Percentiles rank a stretch among this genome's conserved stretches.
Evolutionary conservation across 2,797 vertebrate species (phyloP).

Genomic region (Halcyon badia): DNA sequence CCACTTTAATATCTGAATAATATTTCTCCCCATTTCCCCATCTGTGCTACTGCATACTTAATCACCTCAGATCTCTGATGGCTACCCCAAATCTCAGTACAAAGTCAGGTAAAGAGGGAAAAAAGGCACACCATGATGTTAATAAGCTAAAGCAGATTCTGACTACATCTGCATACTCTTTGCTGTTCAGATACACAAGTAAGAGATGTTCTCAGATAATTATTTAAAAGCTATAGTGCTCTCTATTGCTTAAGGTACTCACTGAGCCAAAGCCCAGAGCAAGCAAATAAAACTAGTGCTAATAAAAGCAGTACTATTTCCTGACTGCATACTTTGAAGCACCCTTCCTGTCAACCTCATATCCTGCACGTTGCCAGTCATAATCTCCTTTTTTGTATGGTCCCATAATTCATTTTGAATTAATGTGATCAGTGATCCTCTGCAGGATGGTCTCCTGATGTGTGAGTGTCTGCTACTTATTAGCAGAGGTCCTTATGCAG

Average conservation of each 20-base stretch:
- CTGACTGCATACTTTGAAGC: background rate
- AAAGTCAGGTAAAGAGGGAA: constrained; percentile 16
- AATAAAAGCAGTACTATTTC: background rate
- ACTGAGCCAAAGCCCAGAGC: background rate
- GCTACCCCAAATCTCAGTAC: background rate
- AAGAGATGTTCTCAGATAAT: constrained; percentile 14
- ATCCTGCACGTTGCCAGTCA: background rate
- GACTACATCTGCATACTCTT: background rate
- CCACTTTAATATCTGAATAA: background rate
- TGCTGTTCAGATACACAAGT: background rate
- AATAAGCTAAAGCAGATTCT: background rate
- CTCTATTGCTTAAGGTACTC: background rate
- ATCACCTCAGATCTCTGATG: background rate
- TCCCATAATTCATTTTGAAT: background rate
- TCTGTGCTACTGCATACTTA: background rate
- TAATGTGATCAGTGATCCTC: constrained; percentile 3
- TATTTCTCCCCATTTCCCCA: background rate
- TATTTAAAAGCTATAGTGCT: background rate
- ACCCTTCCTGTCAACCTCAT: background rate
- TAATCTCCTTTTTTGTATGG: background rate
- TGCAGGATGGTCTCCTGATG: background rate
- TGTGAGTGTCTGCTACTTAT: background rate
- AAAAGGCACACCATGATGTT: background rate
- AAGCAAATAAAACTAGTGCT: background rate
- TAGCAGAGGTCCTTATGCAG: background rate